These are phyloP conservation scores for Chelmon rostratus DNA, from an alignment of 2,797 vertebrate genomes.

Conservation along the genomic window DNA sequence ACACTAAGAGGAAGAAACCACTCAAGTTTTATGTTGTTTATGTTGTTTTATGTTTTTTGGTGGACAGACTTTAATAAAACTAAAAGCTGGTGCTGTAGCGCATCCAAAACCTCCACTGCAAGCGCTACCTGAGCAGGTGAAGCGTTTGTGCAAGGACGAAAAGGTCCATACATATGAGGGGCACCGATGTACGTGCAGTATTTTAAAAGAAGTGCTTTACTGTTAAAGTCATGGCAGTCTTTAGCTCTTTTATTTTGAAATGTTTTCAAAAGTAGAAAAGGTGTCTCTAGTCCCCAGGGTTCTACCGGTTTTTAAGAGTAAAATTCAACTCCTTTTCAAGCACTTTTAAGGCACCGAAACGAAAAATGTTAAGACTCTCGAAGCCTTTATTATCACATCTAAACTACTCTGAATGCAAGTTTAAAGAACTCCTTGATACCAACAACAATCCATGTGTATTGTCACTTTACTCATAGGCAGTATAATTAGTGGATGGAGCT, in stretches of 20 bases:
- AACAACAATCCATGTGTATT: too few relatives aligned
- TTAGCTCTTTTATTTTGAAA: not conserved
- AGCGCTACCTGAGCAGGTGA: conserved; percentile 3
- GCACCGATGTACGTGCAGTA: not conserved
- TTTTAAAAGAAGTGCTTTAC: conserved; percentile 11
- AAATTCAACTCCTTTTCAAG: too few relatives aligned
- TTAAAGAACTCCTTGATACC: too few relatives aligned
- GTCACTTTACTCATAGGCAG: too few relatives aligned
- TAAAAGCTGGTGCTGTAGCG: not conserved
- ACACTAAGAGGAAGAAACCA: not conserved
- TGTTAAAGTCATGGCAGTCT: not conserved
- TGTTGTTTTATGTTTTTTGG: not conserved
- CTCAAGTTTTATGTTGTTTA: not conserved
- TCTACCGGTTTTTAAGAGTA: too few relatives aligned
- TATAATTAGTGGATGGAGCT: too few relatives aligned
- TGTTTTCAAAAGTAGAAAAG: not conserved
- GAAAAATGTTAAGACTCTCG: too few relatives aligned
- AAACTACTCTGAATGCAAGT: too few relatives aligned
- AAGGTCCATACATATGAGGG: conserved; percentile 5
- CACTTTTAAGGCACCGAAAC: too few relatives aligned
- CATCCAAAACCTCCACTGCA: not conserved
- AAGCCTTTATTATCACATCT: too few relatives aligned
- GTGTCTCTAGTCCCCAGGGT: not conserved
- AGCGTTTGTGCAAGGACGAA: conserved; percentile 20
- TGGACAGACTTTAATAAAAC: conserved; percentile 5